Percentiles rank a stretch among this genome's conserved stretches.
These are phyloP conservation scores for Paragorgia papillata DNA, from an alignment of 92 coral and sea anemone genomes.

Conservation along the genomic window DNA sequence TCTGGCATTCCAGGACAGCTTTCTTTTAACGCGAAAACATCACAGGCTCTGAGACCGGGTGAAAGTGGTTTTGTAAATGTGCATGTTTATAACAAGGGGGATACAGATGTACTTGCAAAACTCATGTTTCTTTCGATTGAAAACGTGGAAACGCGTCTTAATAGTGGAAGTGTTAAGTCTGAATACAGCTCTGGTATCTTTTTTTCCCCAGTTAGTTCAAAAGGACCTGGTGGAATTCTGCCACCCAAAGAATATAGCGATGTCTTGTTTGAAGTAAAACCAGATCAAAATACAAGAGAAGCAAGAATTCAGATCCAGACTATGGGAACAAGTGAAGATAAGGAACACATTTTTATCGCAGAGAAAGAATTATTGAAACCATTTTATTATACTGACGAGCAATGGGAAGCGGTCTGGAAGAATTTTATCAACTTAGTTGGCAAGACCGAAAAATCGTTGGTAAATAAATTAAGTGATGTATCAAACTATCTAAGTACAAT, in stretches of 20 bases:
- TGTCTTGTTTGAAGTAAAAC: slow-evolving; percentile 48
- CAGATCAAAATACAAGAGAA: slow-evolving; percentile 5
- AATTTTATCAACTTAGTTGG: slow-evolving; percentile 72
- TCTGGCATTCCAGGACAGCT: slow-evolving; percentile 71
- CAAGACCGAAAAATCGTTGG: slow-evolving; percentile 59
- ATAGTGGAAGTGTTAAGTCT: slow-evolving; percentile 49
- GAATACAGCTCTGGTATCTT: neutral
- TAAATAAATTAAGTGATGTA: slow-evolving; percentile 55
- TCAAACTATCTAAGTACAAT: slow-evolving; percentile 61
- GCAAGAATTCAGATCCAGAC: slow-evolving; percentile 35
- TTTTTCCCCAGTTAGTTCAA: slow-evolving; percentile 54
- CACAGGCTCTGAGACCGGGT: slow-evolving; percentile 53
- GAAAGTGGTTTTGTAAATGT: slow-evolving; percentile 59
- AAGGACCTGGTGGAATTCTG: slow-evolving; percentile 76
- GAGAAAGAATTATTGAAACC: slow-evolving; percentile 69
- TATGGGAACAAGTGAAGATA: slow-evolving; percentile 29
- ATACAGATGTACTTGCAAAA: slow-evolving; percentile 61
- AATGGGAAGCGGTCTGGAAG: slow-evolving; percentile 76
- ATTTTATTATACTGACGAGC: slow-evolving; percentile 37
- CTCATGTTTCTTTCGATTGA: slow-evolving; percentile 49
- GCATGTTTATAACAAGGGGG: slow-evolving; percentile 68
- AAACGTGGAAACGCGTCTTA: neutral
- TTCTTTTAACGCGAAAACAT: slow-evolving; percentile 50
- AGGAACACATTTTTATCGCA: slow-evolving; percentile 64
- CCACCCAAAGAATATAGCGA: slow-evolving; percentile 66